Conservation (phyloP, 2,888 invertebrate genomes). For the Agrypnus murinus region DNA sequence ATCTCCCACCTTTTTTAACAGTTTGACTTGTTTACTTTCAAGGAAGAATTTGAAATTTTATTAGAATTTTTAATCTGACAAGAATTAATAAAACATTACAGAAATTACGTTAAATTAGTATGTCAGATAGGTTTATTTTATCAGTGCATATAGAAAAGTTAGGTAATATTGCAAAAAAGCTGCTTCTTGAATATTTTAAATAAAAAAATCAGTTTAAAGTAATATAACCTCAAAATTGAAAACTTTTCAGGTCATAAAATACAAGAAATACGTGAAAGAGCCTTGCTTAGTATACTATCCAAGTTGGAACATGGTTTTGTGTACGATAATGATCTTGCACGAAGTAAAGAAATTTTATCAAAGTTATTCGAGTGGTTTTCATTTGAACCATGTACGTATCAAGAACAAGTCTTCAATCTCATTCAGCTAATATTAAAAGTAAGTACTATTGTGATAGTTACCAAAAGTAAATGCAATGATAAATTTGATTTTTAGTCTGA, state of each 20-base stretch:
- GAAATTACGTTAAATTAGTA: slow-evolving; percentile 38
- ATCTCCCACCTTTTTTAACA: slow-evolving; percentile 40
- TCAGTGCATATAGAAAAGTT: slow-evolving; percentile 67
- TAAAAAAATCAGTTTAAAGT: not conserved
- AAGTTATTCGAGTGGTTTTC: slow-evolving; percentile 79
- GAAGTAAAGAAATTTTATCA: slow-evolving; percentile 75
- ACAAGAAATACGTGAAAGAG: slow-evolving; percentile 69
- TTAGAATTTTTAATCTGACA: slow-evolving; percentile 8
- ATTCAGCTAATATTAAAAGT: slow-evolving; percentile 76
- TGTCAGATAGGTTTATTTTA: slow-evolving; percentile 61
- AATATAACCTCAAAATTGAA: slow-evolving; percentile 29
- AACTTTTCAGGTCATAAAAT: slow-evolving; percentile 67
- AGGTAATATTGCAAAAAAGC: slow-evolving; percentile 57
- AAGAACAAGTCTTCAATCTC: slow-evolving; percentile 75
- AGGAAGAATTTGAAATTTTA: slow-evolving; percentile 27
- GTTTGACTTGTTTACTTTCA: slow-evolving; percentile 34
- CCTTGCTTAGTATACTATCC: slow-evolving; percentile 70
- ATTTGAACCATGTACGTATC: slow-evolving; percentile 73
- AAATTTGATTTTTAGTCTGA: slow-evolving; percentile 69
- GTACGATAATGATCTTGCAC: slow-evolving; percentile 76
- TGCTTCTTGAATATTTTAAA: not conserved
- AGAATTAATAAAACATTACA: slow-evolving; percentile 14
- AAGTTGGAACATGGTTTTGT: slow-evolving; percentile 79
- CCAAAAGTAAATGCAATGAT: slow-evolving; percentile 24
- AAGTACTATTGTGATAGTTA: slow-evolving; percentile 53